These are phyloP conservation scores for Barnardius zonarius DNA, from an alignment of 2,113 vertebrate genomes.

Conservation along the genomic window DNA sequence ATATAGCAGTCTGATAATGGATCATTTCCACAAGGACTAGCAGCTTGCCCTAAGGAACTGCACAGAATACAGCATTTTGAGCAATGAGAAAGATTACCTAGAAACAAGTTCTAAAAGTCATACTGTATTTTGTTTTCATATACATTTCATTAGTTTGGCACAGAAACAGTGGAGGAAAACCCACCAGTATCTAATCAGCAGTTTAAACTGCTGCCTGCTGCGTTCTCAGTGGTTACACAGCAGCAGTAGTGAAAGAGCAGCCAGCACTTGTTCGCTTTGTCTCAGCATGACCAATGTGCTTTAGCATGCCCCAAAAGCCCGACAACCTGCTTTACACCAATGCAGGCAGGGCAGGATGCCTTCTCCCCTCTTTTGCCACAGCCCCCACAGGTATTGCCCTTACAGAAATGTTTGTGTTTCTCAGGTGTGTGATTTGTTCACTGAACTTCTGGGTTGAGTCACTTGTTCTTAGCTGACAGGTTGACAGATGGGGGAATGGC, in stretches of 20 bases:
- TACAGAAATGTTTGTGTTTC: background rate
- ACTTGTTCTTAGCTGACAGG: background rate
- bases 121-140: background rate
- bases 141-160: background rate
- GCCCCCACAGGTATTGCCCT: background rate
- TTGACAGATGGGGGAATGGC: background rate
- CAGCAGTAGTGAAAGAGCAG: background rate
- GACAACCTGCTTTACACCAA: background rate
- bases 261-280: background rate
- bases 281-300: fast-evolving
- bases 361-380: background rate
- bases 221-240: background rate
- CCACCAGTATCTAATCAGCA: background rate
- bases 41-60: background rate
- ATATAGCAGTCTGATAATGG: background rate
- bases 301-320: background rate
- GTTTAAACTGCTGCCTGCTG: background rate
- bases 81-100: background rate
- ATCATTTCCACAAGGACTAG: background rate
- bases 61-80: background rate
- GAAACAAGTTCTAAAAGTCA: background rate
- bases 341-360: background rate
- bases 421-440: fast-evolving
- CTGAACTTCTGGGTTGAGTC: background rate
- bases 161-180: background rate